Conservation (phyloP, 2,888 invertebrate species). For the Dicyrtomina minuta region DNA sequence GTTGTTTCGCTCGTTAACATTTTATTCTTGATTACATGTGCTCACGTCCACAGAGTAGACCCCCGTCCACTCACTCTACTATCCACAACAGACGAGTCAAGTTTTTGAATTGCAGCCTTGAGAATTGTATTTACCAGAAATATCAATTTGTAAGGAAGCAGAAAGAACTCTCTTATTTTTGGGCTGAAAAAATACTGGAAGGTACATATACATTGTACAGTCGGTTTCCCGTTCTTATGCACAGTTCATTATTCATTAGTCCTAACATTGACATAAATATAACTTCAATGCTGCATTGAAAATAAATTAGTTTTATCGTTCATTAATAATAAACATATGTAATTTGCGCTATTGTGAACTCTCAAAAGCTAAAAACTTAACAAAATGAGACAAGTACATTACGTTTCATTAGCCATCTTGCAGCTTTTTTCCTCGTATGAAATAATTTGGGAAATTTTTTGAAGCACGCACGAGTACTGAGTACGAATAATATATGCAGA, state of each 20-base stretch:
- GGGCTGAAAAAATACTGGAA: neutral
- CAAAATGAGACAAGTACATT: too few species aligned
- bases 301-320: neutral
- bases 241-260: neutral
- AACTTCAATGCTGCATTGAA: slow-evolving; percentile 6
- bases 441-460: neutral
- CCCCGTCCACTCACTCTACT: neutral
- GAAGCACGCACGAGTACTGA: too few species aligned
- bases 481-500: too few species aligned
- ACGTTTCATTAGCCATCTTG: too few species aligned
- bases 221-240: too few species aligned
- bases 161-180: neutral
- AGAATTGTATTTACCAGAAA: slow-evolving; percentile 11
- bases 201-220: too few species aligned
- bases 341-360: neutral
- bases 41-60: too few species aligned
- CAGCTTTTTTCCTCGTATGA: neutral
- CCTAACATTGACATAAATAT: neutral
- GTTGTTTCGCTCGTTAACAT: slow-evolving; percentile 13
- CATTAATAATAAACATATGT: neutral
- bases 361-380: neutral
- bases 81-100: neutral
- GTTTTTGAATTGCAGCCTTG: slow-evolving; percentile 5
- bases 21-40: neutral
- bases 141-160: slow-evolving; percentile 12